Base-by-base conservation (phyloP, 2,797 vertebrate species). In the Pelobates cultripes region DNA sequence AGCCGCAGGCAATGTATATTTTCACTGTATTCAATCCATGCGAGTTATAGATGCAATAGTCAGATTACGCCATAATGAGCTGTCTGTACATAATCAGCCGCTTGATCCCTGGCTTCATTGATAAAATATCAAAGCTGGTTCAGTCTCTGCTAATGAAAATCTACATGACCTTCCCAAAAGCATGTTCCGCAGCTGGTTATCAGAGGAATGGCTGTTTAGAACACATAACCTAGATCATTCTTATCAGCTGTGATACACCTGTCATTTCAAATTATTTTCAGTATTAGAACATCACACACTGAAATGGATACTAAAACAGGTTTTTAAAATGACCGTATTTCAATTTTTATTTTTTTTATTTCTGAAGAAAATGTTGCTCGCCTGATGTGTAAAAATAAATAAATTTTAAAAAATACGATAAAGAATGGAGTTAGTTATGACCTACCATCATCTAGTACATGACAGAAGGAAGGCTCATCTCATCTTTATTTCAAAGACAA, bases 61-160 rank as follows among this genome's bases (percentile, higher is more conserved):
- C 10, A 28, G 17, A 43, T 53, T 71, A 13, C 15, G 17, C 44
- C 61, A 68, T 66, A 81, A 76, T 77, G 69, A 82, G 61, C 43
- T 15, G 72, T 70, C 14, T 75, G 17, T 17, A 75, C 64, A 70
- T 41, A 69, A 60, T 70, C 43, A 60, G n/a, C 40, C 15, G 43
- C n/a, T 73, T 73, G 44, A 51, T 43, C 70, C 42, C 47, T 6
- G 28, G 66, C 66, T 70, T 75, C 73, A 81, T 64, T 53, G 66
- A 53, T 63, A 81, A 75, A 71, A 76, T 70, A 71, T 75, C 67
- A 70, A 71, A 70, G 55, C 42, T 10, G 15, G 57, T 71, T 45
- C 67, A 75, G 4, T 43, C 73, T 70, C 7, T 71, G 55, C n/a
- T 76, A 75, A 64, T 76, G 43, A 81, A 7, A 42, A 43, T 42